phyloP scores from a whole-genome alignment of 2,113 vertebrate genomes.

The Pomatostomus ruficeps region DNA sequence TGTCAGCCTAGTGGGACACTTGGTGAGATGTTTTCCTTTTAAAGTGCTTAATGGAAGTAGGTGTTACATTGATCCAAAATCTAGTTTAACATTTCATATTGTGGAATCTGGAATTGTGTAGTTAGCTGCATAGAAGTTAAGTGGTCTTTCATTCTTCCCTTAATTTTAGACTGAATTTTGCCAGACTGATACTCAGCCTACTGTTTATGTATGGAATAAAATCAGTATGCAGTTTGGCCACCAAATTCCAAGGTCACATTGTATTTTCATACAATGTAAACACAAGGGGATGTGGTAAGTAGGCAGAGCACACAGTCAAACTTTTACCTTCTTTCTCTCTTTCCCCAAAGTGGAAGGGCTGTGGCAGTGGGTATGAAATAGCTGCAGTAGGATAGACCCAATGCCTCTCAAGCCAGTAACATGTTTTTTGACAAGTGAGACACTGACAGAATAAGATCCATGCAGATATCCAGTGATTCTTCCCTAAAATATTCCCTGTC shows the following conservation, averaged over 20 bases:
- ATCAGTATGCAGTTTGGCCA: not conserved
- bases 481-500: not conserved
- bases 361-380: not conserved
- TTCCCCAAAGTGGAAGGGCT: not conserved
- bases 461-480: not conserved
- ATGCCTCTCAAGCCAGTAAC: not conserved
- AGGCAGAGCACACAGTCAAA: not conserved
- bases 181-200: not conserved
- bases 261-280: not conserved
- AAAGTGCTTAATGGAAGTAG: slow-evolving; percentile 69
- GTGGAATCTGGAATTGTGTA: slow-evolving; percentile 36
- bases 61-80: slow-evolving; percentile 73
- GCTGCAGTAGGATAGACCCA: not conserved
- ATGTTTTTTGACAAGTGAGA: not conserved
- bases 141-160: not conserved
- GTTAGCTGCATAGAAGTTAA: slow-evolving; percentile 46
- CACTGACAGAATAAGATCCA: not conserved
- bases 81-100: slow-evolving; percentile 52
- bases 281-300: not conserved
- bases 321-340: not conserved
- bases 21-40: slow-evolving; percentile 74
- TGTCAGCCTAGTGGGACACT: slow-evolving; percentile 78
- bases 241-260: not conserved
- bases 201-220: not conserved
- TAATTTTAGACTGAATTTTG: slow-evolving; percentile 20